phyloP scores from a whole-genome alignment of 2,113 vertebrate species.

The Heterotis niloticus region DNA sequence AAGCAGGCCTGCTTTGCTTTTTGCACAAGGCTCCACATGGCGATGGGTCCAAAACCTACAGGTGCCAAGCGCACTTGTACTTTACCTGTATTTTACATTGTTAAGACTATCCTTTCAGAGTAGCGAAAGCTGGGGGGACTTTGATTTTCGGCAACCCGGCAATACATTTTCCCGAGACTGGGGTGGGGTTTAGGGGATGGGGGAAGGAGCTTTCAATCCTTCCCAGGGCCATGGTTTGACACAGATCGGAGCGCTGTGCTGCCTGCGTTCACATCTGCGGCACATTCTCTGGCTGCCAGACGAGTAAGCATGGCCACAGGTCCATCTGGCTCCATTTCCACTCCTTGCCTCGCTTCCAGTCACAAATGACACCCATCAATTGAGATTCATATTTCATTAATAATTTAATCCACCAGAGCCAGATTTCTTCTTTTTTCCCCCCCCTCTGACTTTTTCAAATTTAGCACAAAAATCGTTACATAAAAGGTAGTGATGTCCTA shows the following conservation, averaged over 20 bases:
- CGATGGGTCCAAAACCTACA: background rate
- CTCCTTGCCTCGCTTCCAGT: constrained; percentile 22
- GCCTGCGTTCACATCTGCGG: background rate
- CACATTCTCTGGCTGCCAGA: constrained; percentile 21
- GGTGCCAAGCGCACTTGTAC: background rate
- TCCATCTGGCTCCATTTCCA: constrained; percentile 26
- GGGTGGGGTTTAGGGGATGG: background rate
- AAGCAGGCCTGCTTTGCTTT: constrained; percentile 7
- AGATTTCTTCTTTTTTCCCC: background rate
- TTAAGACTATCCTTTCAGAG: background rate
- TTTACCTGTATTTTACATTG: background rate
- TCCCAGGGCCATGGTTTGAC: constrained; percentile 3
- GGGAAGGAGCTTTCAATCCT: background rate
- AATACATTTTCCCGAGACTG: background rate
- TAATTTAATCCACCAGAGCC: constrained; percentile 28
- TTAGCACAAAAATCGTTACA: background rate
- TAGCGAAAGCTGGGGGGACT: background rate
- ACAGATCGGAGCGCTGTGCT: constrained; percentile 19
- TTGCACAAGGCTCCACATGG: constrained; percentile 16
- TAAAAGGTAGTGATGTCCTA: constrained; percentile 4
- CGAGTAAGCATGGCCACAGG: constrained; percentile 37
- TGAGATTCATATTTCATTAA: constrained; percentile 33
- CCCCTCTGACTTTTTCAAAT: background rate
- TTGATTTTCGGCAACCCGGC: background rate
- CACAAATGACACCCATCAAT: constrained; percentile 33